These are phyloP conservation scores for Camponotus floridanus DNA, from an alignment of 1,140 invertebrate species.

Conservation along the genomic window DNA sequence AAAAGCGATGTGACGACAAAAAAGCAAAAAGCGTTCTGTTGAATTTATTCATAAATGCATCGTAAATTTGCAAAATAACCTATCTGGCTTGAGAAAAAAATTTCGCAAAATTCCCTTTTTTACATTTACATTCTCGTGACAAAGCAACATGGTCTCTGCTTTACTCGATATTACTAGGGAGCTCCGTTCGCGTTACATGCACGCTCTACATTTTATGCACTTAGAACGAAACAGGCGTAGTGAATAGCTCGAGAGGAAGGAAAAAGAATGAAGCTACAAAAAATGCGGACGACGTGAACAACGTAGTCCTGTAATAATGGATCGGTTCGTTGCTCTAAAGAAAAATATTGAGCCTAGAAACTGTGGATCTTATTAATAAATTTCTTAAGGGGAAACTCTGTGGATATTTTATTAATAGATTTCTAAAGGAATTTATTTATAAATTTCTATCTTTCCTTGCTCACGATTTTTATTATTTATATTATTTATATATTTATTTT, in stretches of 20 bases:
- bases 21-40: neutral
- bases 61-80: constrained; percentile 18
- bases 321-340: constrained; percentile 15
- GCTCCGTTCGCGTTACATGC: constrained; percentile 10
- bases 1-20: neutral
- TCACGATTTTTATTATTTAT: neutral
- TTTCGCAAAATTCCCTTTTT: neutral
- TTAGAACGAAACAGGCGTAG: constrained; percentile 20
- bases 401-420: too few species aligned
- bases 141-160: neutral
- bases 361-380: neutral
- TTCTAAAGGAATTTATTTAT: too few species aligned
- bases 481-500: too few species aligned
- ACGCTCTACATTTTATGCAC: constrained; percentile 30
- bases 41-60: neutral
- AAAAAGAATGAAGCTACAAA: constrained; percentile 2
- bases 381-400: too few species aligned
- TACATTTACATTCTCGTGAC: constrained; percentile 5
- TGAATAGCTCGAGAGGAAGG: neutral
- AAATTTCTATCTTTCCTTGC: neutral
- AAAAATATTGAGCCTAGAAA: constrained; percentile 1
- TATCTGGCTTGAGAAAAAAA: neutral
- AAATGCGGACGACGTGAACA: neutral
- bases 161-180: neutral
- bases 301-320: neutral